Evolutionary conservation across 2,797 vertebrate genomes (phyloP).

Genomic region (Pachyuromys duprasi): DNA sequence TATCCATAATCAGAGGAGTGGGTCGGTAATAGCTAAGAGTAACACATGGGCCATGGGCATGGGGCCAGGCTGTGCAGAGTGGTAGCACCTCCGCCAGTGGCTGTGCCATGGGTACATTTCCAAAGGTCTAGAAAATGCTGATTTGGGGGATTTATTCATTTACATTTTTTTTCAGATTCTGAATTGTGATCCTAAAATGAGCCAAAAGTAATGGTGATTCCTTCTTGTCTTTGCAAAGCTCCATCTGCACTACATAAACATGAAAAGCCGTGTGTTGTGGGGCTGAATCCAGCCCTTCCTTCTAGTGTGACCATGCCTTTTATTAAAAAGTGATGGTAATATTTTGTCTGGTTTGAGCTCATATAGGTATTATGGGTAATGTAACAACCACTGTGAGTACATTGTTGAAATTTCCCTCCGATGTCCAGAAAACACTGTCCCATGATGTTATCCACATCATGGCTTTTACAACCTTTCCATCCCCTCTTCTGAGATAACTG

Average conservation of each 20-base stretch:
- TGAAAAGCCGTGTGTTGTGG: fast-evolving
- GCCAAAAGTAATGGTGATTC: fast-evolving
- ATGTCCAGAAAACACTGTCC: too few species aligned
- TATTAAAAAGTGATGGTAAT: neutral
- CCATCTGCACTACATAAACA: fast-evolving
- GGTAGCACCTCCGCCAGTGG: neutral
- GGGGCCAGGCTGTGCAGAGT: fast-evolving
- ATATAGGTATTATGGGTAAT: neutral
- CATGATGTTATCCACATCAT: neutral
- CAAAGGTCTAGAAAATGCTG: neutral
- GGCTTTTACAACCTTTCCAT: neutral
- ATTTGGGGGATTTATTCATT: neutral
- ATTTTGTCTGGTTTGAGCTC: neutral
- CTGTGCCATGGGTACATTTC: fast-evolving
- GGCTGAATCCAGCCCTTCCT: fast-evolving
- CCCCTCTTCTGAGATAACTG: neutral
- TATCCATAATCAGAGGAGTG: fast-evolving
- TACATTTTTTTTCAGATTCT: neutral
- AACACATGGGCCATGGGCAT: fast-evolving
- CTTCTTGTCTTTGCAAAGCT: neutral
- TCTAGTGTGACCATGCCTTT: neutral
- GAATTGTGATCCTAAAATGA: neutral
- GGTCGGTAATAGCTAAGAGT: fast-evolving
- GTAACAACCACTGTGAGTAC: neutral
- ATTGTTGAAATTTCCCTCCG: neutral